Evolutionary conservation across 2,113 vertebrate genomes (phyloP).

Genomic region (Acinonyx jubatus): DNA sequence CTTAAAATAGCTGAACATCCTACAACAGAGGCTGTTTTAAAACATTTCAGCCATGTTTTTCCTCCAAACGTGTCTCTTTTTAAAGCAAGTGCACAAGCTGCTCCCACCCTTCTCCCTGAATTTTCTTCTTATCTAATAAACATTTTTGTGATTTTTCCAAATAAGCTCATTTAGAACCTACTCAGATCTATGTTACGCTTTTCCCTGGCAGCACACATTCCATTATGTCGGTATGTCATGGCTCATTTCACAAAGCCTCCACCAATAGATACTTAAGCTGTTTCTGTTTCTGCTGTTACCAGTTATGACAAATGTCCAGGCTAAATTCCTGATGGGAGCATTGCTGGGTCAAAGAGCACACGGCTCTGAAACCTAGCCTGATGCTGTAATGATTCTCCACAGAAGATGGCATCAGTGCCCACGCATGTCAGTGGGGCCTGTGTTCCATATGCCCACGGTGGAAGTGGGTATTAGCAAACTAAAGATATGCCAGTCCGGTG

Average conservation of each 20-base stretch:
- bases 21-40: neutral
- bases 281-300: neutral
- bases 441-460: rapidly evolving
- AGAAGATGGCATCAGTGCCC: neutral
- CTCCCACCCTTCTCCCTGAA: neutral
- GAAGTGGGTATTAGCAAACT: neutral
- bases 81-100: neutral
- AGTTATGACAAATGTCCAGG: neutral
- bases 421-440: neutral
- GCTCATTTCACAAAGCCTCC: neutral
- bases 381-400: neutral
- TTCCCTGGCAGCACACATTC: neutral
- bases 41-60: neutral
- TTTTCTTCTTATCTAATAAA: slow-evolving; percentile 5
- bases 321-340: neutral
- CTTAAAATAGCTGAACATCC: neutral
- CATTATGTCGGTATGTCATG: too few relatives aligned
- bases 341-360: neutral
- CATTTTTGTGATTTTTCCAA: slow-evolving; percentile 19
- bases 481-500: neutral
- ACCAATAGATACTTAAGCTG: too few relatives aligned
- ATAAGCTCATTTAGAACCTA: neutral
- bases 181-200: neutral
- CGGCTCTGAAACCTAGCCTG: neutral
- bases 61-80: neutral